Evolutionary conservation across 2,113 vertebrate species (phyloP).

Genomic region (Alligator mississippiensis): DNA sequence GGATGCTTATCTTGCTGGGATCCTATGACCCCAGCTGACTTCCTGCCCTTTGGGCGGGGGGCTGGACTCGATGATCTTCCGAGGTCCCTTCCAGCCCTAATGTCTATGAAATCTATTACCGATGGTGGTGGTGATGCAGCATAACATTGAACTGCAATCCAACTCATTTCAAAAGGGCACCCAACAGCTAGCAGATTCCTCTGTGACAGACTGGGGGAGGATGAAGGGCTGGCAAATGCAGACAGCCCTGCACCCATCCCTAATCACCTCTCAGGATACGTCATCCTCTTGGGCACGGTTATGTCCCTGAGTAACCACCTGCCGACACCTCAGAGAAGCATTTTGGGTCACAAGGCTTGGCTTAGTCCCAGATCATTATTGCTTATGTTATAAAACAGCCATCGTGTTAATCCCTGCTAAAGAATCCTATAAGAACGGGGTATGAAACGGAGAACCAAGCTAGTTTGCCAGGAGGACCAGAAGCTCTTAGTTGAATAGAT

Average conservation of each 20-base stretch:
- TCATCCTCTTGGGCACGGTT: neutral
- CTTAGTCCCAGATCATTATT: neutral
- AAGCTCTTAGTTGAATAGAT: fast-evolving
- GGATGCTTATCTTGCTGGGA: too few species aligned
- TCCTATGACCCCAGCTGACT: too few species aligned
- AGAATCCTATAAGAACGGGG: neutral
- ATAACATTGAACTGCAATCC: too few species aligned
- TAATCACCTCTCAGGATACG: neutral
- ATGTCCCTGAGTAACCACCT: fast-evolving
- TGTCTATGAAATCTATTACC: too few species aligned
- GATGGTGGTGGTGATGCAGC: too few species aligned
- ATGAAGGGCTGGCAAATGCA: too few species aligned
- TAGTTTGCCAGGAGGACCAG: neutral
- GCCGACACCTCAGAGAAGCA: neutral
- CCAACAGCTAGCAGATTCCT: fast-evolving
- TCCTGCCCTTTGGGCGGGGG: too few species aligned
- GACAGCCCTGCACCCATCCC: neutral
- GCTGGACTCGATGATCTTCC: too few species aligned
- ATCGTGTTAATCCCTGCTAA: neutral
- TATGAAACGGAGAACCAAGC: neutral
- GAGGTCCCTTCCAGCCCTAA: too few species aligned
- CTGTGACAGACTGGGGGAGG: neutral
- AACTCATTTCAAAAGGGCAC: neutral
- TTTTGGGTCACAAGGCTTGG: neutral
- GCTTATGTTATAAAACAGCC: neutral